phyloP scores from a whole-genome alignment of 1,140 invertebrate genomes.

The Lepidostoma basale region DNA sequence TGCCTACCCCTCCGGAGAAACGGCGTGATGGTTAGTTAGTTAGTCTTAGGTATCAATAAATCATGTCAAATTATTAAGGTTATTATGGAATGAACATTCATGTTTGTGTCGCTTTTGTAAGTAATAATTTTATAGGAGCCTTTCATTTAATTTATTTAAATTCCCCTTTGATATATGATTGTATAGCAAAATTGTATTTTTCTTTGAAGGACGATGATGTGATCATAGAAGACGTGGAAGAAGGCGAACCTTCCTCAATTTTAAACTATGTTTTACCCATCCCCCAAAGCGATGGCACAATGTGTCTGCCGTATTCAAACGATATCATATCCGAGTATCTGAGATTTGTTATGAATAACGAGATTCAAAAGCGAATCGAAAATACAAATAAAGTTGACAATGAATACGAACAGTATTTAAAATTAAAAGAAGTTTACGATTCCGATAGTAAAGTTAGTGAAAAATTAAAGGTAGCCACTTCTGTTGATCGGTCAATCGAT shows the following conservation, averaged over 20 bases:
- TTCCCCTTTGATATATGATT: no score
- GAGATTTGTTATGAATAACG: constrained; percentile 6
- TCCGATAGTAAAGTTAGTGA: constrained; percentile 3
- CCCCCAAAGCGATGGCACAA: constrained; percentile 41
- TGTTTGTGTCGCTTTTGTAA: no score
- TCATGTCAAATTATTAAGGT: no score
- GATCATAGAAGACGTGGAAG: constrained; percentile 59
- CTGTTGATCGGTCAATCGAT: no score
- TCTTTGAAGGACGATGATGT: constrained; percentile 62
- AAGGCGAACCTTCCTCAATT: constrained; percentile 54
- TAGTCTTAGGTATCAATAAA: no score
- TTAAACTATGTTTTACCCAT: constrained; percentile 43
- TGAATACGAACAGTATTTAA: constrained; percentile 39
- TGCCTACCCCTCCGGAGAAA: no score
- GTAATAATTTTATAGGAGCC: no score
- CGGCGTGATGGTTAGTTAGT: no score
- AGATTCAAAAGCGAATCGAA: neutral
- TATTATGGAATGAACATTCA: no score
- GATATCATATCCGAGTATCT: constrained; percentile 36
- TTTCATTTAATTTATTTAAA: no score
- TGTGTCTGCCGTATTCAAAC: constrained; percentile 23
- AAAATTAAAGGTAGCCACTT: neutral
- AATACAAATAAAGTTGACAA: neutral
- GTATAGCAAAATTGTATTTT: no score
- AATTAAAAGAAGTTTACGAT: constrained; percentile 39